Evolutionary conservation across 2,113 vertebrate species (phyloP), one percentile per base, ranked within the genome.

Genomic region (Neotoma lepida): DNA sequence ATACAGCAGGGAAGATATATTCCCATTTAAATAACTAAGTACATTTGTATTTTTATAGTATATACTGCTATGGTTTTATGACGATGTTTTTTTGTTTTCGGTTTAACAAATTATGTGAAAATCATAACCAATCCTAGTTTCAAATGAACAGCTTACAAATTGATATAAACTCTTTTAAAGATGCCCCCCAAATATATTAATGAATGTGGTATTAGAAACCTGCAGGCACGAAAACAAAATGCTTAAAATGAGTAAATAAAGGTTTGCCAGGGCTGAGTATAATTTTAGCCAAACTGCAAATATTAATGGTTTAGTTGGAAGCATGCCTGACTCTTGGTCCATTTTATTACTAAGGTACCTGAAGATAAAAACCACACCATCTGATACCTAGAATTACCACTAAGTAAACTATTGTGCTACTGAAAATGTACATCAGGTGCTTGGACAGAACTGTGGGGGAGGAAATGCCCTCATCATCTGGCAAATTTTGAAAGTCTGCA

Each of bases 381-480:
- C 70, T 94, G 94, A 96, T 89, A 84, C 64, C 64, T 94, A 91
- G 46, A 95, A 95, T 93, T 92, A 71, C 49, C 68, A 92, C 73
- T 68, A 33, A 97, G 54, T 92, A 88, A 95, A 96, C 85, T 81
- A 93, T 92, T n/a, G 41, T 91, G 73, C 28, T 64, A 87, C 78
- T 90, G 81, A 96, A 94, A 96, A 95, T 85, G 51, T 80, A 86
- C 85, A 96, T 95, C 91, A 94, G 94, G 89, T 96, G 44, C 92
- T 95, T 88, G 80, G 66, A 51, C 70, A 94, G 96, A 96, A 97
- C 71, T 97, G 91, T 0, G 17, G 95, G 94, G 96, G 90, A 96
- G 93, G 94, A 39, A 66, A 41, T 96, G 89, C 76, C 89, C 96
- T 97, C 94, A 94, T 97, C 96, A 96, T 92, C 89, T 94, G 95